A percentile compares a stretch with the other conserved stretches of the same genome.
Evolutionary conservation across 2,888 invertebrate genomes (phyloP).

Genomic region (Phasia obesa): DNA sequence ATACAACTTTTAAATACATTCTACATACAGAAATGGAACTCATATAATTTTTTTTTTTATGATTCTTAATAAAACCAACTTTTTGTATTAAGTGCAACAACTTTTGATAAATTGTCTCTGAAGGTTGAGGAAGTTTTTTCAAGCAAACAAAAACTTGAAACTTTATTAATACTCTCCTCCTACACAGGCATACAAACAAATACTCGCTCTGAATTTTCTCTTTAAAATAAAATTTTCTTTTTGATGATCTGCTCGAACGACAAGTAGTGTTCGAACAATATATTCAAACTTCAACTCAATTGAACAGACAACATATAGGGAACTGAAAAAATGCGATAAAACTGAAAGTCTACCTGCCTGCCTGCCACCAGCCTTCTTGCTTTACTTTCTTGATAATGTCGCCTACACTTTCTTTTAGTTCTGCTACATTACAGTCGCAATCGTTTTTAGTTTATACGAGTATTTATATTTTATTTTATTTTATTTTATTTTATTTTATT

Average conservation of each 20-base stretch:
- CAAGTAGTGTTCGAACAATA: constrained; percentile 8
- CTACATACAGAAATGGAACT: constrained; percentile 28
- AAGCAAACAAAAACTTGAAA: constrained; percentile 29
- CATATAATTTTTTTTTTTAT: background rate
- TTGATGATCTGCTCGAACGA: constrained; percentile 52
- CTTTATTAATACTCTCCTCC: constrained; percentile 25
- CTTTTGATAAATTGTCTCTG: constrained; percentile 62
- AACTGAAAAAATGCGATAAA: constrained; percentile 11
- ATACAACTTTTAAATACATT: constrained; percentile 45
- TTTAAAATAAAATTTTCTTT: constrained; percentile 17
- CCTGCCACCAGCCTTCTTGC: background rate
- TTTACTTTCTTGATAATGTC: constrained; percentile 24
- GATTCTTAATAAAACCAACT: constrained; percentile 31
- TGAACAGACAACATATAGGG: constrained; percentile 16
- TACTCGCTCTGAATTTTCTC: background rate
- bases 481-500: background rate
- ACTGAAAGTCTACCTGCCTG: constrained; percentile 40
- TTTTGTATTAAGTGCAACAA: constrained; percentile 62
- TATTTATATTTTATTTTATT: constrained; percentile 23
- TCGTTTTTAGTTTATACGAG: constrained; percentile 32
- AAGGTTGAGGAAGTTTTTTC: constrained; percentile 46
- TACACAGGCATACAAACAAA: background rate
- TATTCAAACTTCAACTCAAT: constrained; percentile 54
- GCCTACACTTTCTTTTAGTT: constrained; percentile 43
- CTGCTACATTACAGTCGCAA: constrained; percentile 41